These are phyloP conservation scores for Callyntrura guangdongensis DNA, from an alignment of 2,888 invertebrate genomes.

Conservation along the genomic window DNA sequence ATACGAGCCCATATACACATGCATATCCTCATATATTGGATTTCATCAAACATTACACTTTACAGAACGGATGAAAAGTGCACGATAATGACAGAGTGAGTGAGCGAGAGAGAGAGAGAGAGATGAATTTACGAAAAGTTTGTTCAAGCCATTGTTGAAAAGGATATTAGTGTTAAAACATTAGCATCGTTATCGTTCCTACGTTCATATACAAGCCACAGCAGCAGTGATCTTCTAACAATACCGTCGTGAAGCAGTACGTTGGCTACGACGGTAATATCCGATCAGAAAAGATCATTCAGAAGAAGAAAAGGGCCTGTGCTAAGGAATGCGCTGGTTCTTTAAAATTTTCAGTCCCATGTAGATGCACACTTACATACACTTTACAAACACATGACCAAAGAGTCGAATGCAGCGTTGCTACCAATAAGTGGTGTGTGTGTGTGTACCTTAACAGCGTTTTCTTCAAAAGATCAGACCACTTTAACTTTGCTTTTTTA, in stretches of 20 bases:
- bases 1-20: no score
- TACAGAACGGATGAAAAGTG: no score
- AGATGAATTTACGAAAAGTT: neutral
- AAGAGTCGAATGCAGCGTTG: no score
- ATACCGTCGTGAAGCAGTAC: neutral
- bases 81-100: neutral
- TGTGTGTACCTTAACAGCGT: constrained; percentile 22
- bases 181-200: no score
- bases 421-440: no score
- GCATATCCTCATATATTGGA: no score
- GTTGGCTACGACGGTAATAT: neutral
- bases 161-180: neutral
- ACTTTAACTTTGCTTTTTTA: constrained; percentile 10
- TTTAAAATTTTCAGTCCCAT: neutral
- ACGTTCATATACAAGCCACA: no score
- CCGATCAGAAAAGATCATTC: constrained; percentile 21
- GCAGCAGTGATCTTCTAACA: neutral
- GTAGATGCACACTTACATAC: no score
- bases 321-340: constrained; percentile 46
- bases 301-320: constrained; percentile 2
- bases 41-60: no score
- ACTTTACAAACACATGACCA: no score
- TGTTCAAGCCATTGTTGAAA: neutral
- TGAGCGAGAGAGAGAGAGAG: neutral
- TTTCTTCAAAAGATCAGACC: constrained; percentile 28